A percentile compares a stretch with the other conserved stretches of the same genome.
Conservation (phyloP, 2,888 invertebrate species). For the Odontocerum albicorne region DNA sequence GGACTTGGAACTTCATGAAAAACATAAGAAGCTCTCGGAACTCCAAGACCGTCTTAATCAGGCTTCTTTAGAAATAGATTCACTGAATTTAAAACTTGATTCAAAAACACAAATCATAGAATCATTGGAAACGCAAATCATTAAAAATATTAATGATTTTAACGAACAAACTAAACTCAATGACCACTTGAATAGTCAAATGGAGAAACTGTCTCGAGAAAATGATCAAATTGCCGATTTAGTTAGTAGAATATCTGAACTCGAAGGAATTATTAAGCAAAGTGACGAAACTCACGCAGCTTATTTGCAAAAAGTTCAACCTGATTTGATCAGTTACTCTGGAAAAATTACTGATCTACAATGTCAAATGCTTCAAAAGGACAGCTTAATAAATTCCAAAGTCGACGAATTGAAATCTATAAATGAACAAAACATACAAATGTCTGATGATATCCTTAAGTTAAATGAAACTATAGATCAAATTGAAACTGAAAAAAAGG, state of each 20-base stretch:
- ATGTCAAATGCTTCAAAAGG: not conserved
- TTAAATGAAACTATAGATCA: not conserved
- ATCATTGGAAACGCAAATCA: slow-evolving; percentile 21
- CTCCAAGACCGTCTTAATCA: not conserved
- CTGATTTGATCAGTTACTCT: not conserved
- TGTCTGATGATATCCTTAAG: not conserved
- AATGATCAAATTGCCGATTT: not conserved
- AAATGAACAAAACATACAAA: not conserved
- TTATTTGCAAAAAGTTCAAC: not conserved
- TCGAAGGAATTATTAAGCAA: not conserved
- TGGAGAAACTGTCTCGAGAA: slow-evolving; percentile 1
- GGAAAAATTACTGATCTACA: not conserved
- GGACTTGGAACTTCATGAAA: slow-evolving; percentile 5
- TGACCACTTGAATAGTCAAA: not conserved
- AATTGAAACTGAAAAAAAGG: slow-evolving; percentile 35
- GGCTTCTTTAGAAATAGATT: slow-evolving; percentile 11
- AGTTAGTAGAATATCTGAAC: not conserved
- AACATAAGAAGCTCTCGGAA: slow-evolving; percentile 1
- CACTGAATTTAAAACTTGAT: slow-evolving; percentile 13
- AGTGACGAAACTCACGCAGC: not conserved
- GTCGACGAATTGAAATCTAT: not conserved
- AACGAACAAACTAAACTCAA: slow-evolving; percentile 37
- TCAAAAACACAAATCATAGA: not conserved
- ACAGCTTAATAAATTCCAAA: not conserved
- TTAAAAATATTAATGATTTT: slow-evolving; percentile 40